phyloP scores from a whole-genome alignment of 2,797 vertebrate species.

The Trachops cirrhosus region DNA sequence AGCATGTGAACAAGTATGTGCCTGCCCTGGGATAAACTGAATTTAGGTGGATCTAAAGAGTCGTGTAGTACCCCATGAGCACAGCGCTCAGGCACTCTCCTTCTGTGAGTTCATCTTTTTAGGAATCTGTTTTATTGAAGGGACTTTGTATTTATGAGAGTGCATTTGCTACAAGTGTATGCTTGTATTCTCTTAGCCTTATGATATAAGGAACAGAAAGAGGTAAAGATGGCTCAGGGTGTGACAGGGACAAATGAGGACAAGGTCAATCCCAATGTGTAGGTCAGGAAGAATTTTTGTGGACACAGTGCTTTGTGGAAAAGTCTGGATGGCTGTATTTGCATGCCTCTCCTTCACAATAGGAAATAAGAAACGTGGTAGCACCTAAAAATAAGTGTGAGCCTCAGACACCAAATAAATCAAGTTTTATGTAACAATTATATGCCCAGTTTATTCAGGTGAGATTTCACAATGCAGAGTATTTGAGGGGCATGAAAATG shows the following conservation, averaged over 20 bases:
- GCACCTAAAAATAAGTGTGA: constrained; percentile 54
- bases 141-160: not conserved
- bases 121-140: constrained; percentile 16
- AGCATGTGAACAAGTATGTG: not conserved
- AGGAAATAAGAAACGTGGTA: not conserved
- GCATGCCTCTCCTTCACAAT: constrained; percentile 24
- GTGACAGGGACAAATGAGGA: not conserved
- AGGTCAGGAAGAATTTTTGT: constrained; percentile 6
- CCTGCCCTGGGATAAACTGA: not conserved
- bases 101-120: constrained; percentile 31
- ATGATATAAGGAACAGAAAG: not conserved
- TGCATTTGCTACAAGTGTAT: not conserved
- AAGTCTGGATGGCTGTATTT: constrained; percentile 10
- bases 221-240: not conserved
- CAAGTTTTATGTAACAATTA: constrained; percentile 50
- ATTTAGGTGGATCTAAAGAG: not conserved
- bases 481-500: constrained; percentile 58
- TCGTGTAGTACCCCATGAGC: not conserved
- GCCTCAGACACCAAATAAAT: constrained; percentile 62
- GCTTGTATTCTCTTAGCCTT: constrained; percentile 14
- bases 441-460: constrained; percentile 53
- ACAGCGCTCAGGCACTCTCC: not conserved
- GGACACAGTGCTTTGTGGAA: not conserved
- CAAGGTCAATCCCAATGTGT: not conserved
- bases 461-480: constrained; percentile 42